Percentiles rank a stretch among this genome's conserved stretches.
Conservation (phyloP, 2,113 vertebrate species). For the Uria aalge region DNA sequence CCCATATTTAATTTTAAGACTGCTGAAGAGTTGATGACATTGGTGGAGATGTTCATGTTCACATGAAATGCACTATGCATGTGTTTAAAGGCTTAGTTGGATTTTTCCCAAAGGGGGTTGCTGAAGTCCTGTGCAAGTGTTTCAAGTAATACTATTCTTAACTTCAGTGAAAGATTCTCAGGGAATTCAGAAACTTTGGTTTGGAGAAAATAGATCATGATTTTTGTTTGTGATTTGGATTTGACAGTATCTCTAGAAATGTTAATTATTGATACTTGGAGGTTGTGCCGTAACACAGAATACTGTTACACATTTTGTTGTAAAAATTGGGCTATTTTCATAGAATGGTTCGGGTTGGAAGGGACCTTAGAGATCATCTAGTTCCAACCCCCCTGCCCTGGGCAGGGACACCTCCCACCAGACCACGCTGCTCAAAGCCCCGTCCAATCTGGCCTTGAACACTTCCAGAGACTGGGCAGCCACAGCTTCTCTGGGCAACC, state of each 20-base stretch:
- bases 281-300: not conserved
- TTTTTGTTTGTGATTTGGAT: not conserved
- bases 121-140: not conserved
- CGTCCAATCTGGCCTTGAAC: no score
- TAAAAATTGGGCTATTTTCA: not conserved
- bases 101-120: not conserved
- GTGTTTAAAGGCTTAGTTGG: not conserved
- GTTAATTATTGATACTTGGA: not conserved
- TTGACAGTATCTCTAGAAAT: not conserved
- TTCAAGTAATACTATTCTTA: not conserved
- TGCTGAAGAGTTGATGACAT: slow-evolving; percentile 10
- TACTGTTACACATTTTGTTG: rapidly evolving
- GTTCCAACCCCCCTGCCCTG: no score
- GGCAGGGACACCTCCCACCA: no score
- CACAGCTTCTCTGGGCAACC: no score
- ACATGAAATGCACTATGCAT: not conserved
- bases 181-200: not conserved
- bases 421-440: no score
- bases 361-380: no score
- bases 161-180: not conserved
- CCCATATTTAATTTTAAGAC: slow-evolving; percentile 34
- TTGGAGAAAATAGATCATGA: not conserved
- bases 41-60: not conserved
- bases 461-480: no score
- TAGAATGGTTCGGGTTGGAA: no score